These are phyloP conservation scores for Pipra filicauda DNA, from an alignment of 2,113 vertebrate genomes.

Conservation along the genomic window DNA sequence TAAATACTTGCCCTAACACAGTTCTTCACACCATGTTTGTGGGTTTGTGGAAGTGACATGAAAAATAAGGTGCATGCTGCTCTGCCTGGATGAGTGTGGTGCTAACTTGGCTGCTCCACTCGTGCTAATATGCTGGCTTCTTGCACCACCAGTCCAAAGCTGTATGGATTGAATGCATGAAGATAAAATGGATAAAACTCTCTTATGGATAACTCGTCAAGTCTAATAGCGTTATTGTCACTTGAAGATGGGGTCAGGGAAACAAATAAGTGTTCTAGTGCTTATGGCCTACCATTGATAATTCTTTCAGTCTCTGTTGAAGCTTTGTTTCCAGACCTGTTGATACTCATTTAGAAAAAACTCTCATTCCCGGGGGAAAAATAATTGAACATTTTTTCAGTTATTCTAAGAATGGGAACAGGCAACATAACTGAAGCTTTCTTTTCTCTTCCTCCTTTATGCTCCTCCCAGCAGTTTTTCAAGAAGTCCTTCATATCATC, in stretches of 20 bases:
- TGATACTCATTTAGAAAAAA: background rate
- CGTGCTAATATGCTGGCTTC: background rate
- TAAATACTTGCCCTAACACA: background rate
- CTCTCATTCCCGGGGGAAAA: fast-evolving
- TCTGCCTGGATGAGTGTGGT: background rate
- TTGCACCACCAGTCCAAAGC: background rate
- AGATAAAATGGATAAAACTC: background rate
- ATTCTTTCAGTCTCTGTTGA: background rate
- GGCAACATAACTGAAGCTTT: background rate
- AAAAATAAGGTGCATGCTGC: background rate
- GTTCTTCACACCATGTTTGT: background rate
- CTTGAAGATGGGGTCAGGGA: background rate
- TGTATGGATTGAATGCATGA: background rate
- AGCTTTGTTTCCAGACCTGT: background rate
- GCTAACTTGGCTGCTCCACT: background rate
- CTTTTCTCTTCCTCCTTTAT: background rate
- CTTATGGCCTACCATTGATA: background rate
- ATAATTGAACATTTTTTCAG: background rate
- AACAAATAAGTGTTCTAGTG: background rate
- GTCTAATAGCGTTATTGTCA: background rate
- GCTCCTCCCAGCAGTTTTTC: background rate
- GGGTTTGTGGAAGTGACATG: background rate
- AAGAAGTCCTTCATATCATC: background rate
- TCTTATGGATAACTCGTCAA: background rate
- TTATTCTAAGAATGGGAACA: background rate